Conservation (phyloP, 2,113 vertebrate species). For the Montifringilla adamsi region DNA sequence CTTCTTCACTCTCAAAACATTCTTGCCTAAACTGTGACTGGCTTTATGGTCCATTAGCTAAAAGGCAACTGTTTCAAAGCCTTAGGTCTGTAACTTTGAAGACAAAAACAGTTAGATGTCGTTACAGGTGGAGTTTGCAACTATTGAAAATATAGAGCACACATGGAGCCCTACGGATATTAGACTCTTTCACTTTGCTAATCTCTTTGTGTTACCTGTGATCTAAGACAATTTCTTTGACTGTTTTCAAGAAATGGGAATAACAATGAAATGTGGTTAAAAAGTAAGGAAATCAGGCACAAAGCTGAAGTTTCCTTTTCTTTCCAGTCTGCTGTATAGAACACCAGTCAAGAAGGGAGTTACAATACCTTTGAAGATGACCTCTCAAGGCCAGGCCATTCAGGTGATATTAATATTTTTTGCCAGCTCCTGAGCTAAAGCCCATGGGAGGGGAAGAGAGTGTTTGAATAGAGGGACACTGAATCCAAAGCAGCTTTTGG, state of each 20-base stretch:
- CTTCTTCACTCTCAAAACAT: neutral
- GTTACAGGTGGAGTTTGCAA: neutral
- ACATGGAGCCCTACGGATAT: slow-evolving; percentile 10
- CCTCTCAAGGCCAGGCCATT: neutral
- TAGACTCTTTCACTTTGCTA: slow-evolving; percentile 2
- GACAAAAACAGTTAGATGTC: slow-evolving; percentile 25
- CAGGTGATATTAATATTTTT: slow-evolving; percentile 32
- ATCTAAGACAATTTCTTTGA: neutral
- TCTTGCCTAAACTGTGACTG: neutral
- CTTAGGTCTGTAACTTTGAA: neutral
- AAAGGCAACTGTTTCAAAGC: slow-evolving; percentile 11
- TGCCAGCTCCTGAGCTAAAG: neutral
- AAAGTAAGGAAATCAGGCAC: slow-evolving; percentile 15
- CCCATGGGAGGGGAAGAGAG: neutral
- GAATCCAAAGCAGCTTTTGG: slow-evolving; percentile 18
- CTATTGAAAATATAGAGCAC: slow-evolving; percentile 32
- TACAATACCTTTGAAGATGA: slow-evolving; percentile 5
- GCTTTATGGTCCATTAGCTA: neutral
- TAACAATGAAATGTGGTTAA: neutral
- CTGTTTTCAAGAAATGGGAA: neutral
- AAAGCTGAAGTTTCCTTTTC: slow-evolving; percentile 20
- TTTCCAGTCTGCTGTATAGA: neutral
- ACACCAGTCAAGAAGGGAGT: neutral
- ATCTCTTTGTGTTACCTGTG: neutral
- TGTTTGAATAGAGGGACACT: slow-evolving; percentile 26